A percentile compares a stretch with the other conserved stretches of the same genome.
These are phyloP conservation scores for Anas georgica DNA, from an alignment of 2,797 vertebrate species.

Conservation along the genomic window DNA sequence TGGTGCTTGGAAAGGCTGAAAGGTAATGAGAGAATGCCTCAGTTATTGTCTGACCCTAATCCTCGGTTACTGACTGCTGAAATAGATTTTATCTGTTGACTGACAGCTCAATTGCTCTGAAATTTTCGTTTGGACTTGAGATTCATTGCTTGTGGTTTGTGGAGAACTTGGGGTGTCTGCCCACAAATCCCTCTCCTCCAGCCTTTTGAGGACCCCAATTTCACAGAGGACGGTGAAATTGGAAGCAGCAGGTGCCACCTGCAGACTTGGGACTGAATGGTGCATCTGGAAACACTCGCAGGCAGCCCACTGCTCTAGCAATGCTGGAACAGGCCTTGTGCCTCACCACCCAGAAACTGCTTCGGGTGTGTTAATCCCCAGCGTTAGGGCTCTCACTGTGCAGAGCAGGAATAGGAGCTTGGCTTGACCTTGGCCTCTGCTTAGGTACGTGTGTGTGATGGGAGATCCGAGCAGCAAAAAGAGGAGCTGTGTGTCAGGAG, in stretches of 20 bases:
- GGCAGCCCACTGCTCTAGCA: background rate
- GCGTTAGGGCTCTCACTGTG: background rate
- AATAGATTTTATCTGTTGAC: background rate
- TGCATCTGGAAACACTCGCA: background rate
- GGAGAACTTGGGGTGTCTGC: background rate
- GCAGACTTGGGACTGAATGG: background rate
- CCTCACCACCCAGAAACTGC: background rate
- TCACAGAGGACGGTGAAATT: background rate
- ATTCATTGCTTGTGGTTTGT: background rate
- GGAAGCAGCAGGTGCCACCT: background rate
- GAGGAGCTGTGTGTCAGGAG: background rate
- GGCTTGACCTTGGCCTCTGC: background rate
- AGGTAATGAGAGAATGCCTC: background rate
- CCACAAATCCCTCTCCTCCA: background rate
- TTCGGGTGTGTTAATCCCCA: accelerated
- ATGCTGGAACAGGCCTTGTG: accelerated
- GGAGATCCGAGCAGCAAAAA: background rate
- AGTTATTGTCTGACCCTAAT: background rate
- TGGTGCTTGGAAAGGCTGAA: background rate
- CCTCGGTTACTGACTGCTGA: background rate
- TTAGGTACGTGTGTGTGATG: background rate
- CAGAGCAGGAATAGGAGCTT: background rate
- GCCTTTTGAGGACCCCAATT: background rate
- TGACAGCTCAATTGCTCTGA: background rate
- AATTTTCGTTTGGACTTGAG: background rate